Percentiles rank a stretch among this genome's conserved stretches.
Conservation (phyloP, 1,140 invertebrate species). For the Ceratina calcarata region DNA sequence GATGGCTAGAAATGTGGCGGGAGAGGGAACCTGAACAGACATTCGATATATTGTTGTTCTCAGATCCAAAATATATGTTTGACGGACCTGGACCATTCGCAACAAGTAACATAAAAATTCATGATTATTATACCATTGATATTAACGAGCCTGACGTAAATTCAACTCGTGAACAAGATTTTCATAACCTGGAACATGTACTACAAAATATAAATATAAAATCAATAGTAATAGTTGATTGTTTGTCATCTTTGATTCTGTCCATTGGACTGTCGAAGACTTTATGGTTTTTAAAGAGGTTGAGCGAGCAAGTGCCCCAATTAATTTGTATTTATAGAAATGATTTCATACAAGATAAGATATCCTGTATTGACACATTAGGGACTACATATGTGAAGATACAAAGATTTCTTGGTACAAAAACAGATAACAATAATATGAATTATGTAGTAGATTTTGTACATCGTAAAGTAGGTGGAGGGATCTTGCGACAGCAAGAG, state of each 20-base stretch:
- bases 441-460: constrained; percentile 63
- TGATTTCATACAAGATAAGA: constrained; percentile 66
- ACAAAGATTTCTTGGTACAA: constrained; percentile 44
- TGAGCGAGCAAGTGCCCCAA: constrained; percentile 64
- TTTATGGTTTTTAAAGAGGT: constrained; percentile 69
- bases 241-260: constrained; percentile 72
- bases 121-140: constrained; percentile 71
- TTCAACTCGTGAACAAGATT: constrained; percentile 45
- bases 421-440: constrained; percentile 58
- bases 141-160: constrained; percentile 35
- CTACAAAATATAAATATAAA: constrained; percentile 49
- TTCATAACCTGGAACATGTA: constrained; percentile 62
- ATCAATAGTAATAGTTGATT: constrained; percentile 69
- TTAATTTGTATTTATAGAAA: constrained; percentile 75
- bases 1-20: constrained; percentile 72
- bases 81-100: constrained; percentile 52
- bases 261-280: constrained; percentile 67
- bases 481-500: constrained; percentile 66
- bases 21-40: constrained; percentile 48
- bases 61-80: constrained; percentile 61
- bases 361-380: constrained; percentile 73
- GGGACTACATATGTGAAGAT: constrained; percentile 73
- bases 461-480: constrained; percentile 68
- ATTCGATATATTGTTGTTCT: constrained; percentile 71
- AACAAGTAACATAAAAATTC: constrained; percentile 63